Percentiles rank a stretch among this genome's conserved stretches.
Conservation (phyloP, 2,113 vertebrate genomes). For the Stigmatopora argus region DNA sequence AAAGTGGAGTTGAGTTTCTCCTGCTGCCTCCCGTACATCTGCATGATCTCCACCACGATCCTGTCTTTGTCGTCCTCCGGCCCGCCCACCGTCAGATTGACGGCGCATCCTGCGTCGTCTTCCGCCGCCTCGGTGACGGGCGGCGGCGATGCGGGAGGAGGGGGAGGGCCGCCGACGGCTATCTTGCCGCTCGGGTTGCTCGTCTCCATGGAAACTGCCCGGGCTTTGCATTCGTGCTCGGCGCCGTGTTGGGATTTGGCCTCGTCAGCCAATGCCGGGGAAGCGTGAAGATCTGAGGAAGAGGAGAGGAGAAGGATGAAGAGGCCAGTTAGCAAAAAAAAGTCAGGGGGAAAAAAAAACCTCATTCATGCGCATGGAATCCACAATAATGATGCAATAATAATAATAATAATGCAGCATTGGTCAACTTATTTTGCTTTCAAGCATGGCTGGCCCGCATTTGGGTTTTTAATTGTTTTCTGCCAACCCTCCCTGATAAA, state of each 20-base stretch:
- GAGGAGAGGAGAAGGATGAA: constrained; percentile 11
- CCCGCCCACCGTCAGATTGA: constrained; percentile 33
- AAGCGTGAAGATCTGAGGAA: constrained; percentile 70
- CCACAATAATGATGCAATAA: not conserved
- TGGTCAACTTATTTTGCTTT: not conserved
- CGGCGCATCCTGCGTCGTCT: constrained; percentile 61
- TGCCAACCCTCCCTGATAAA: too few relatives aligned
- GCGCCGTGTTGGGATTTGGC: constrained; percentile 69
- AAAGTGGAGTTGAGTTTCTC: constrained; percentile 89
- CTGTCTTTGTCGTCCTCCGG: constrained; percentile 91
- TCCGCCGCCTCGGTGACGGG: constrained; percentile 33
- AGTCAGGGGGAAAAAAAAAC: too few relatives aligned
- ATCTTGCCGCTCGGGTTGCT: constrained; percentile 57
- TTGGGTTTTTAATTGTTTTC: not conserved
- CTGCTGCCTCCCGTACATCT: constrained; percentile 91
- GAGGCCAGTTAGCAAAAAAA: constrained; percentile 11
- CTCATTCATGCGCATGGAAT: constrained; percentile 30
- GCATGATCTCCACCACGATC: constrained; percentile 96
- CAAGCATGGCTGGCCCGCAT: not conserved
- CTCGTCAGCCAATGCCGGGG: constrained; percentile 60
- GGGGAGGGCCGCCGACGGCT: constrained; percentile 61
- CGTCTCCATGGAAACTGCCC: constrained; percentile 65
- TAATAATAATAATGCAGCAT: not conserved
- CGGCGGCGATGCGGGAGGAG: constrained; percentile 29
- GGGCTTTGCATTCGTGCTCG: constrained; percentile 59